A percentile compares a stretch with the other conserved stretches of the same genome.
Evolutionary conservation across 2,797 vertebrate genomes (phyloP).

Genomic region (Poecilia velifera): DNA sequence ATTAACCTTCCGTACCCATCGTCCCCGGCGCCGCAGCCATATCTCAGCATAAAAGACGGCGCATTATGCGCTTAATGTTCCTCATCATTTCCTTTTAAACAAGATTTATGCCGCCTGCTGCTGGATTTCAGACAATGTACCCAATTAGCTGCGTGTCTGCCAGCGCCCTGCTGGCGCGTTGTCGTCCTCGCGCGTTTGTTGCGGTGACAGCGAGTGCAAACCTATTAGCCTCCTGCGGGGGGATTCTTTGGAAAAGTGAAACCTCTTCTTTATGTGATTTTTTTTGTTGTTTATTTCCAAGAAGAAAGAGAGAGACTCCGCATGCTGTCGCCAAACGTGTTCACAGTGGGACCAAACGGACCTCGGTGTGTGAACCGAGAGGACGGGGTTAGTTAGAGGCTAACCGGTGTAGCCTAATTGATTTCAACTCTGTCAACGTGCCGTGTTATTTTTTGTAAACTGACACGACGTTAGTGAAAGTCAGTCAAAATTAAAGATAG

Average conservation of each 20-base stretch:
- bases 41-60: constrained; percentile 51
- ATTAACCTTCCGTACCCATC: constrained; percentile 52
- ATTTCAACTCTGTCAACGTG: constrained; percentile 5
- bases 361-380: not conserved
- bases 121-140: constrained; percentile 75
- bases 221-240: constrained; percentile 57
- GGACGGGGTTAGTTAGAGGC: not conserved
- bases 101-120: constrained; percentile 33
- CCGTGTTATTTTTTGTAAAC: not conserved
- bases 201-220: constrained; percentile 55
- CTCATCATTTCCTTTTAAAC: constrained; percentile 64
- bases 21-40: constrained; percentile 31
- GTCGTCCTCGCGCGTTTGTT: constrained; percentile 37
- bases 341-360: not conserved
- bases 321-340: constrained; percentile 4
- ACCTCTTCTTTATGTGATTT: constrained; percentile 34
- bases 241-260: constrained; percentile 58
- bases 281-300: constrained; percentile 29
- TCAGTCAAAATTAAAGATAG: constrained; percentile 55
- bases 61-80: constrained; percentile 46
- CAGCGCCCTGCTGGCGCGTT: constrained; percentile 44
- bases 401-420: not conserved
- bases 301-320: constrained; percentile 36
- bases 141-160: constrained; percentile 72
- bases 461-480: constrained; percentile 38